A percentile compares a stretch with the other conserved stretches of the same genome.
Conservation (phyloP, 1,140 invertebrate genomes). For the Dreissena polymorpha region DNA sequence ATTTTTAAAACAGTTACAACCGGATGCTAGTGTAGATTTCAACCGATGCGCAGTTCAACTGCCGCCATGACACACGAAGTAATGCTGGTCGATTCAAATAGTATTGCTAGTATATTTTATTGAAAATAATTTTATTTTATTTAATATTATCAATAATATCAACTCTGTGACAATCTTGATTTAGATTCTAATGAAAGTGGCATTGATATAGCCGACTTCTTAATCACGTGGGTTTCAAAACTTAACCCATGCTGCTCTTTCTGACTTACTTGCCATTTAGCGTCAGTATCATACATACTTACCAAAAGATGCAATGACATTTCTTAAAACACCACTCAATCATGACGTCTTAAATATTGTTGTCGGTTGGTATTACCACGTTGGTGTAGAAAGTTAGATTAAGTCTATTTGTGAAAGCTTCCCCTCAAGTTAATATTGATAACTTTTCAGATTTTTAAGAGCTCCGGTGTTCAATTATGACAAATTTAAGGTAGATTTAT, state of each 20-base stretch:
- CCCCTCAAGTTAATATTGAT: conserved; percentile 45
- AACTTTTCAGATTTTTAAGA: conserved; percentile 30
- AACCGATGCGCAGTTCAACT: too few species aligned
- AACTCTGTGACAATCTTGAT: too few species aligned
- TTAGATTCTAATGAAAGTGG: too few species aligned
- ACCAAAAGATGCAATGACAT: conserved; percentile 27
- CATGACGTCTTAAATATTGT: neutral
- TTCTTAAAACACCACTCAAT: conserved; percentile 11
- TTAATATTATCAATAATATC: too few species aligned
- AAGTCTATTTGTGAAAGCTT: neutral
- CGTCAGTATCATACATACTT: conserved; percentile 4
- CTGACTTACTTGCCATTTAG: neutral
- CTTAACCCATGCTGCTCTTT: neutral
- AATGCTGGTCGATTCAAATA: too few species aligned
- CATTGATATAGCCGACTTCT: too few species aligned
- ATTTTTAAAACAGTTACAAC: too few species aligned
- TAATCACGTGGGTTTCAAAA: neutral
- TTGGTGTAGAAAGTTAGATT: neutral
- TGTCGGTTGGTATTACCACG: conserved; percentile 25
- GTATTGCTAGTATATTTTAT: too few species aligned
- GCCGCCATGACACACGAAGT: too few species aligned
- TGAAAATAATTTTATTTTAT: too few species aligned
- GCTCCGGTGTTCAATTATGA: conserved; percentile 18
- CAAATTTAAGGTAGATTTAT: conserved; percentile 19
- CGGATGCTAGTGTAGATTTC: too few species aligned